Evolutionary conservation across 2,113 vertebrate genomes (phyloP), one percentile per base, ranked within the genome.

Genomic region (Oreochromis niloticus): DNA sequence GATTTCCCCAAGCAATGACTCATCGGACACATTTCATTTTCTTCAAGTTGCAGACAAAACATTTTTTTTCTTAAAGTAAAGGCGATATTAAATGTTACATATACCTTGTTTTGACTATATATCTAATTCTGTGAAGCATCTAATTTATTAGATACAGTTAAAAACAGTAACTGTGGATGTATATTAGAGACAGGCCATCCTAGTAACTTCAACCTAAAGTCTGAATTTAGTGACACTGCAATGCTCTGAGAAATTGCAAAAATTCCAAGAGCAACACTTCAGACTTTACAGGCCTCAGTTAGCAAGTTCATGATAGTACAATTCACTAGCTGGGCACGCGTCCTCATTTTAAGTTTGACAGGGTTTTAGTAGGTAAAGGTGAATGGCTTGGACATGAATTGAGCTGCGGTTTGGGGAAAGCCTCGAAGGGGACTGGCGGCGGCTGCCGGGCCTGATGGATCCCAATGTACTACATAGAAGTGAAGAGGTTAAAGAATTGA

Each of bases 1-100:
- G 96, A 93, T 97, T 98, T 97, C 94, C 94, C 95, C 91, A 88
- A 96, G 96, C 96, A 96, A 57, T 96, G 96, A 97, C 97, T 98
- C 96, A 97, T 96, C 94, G 55, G 84, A 93, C 95, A 96, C 95
- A 96, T 98, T 97, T 97, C 91, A 96, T 96, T 96, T 96, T 93
- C 94, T 96, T 97, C 95, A 97, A 92, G 85, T 95, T 89, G 96
- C 92, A 95, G 94, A 95, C 63, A 84, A 90, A 87, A 17, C 82
- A 7, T 59, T 87, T 91, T 95, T 96, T 94, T 91, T 95, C 95
- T 78, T 78, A 95, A 88, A 94, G 92, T 94, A 87, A 80, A 87
- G 92, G 91, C 95, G 91, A 91, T 95, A 91, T 94, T 96, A 94
- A 89, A 83, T 93, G 91, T 91, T 89, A 80, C 61, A 81, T 48